These are phyloP conservation scores for Steinernema carpocapsae DNA, from an alignment of 2,888 invertebrate species.

Conservation along the genomic window DNA sequence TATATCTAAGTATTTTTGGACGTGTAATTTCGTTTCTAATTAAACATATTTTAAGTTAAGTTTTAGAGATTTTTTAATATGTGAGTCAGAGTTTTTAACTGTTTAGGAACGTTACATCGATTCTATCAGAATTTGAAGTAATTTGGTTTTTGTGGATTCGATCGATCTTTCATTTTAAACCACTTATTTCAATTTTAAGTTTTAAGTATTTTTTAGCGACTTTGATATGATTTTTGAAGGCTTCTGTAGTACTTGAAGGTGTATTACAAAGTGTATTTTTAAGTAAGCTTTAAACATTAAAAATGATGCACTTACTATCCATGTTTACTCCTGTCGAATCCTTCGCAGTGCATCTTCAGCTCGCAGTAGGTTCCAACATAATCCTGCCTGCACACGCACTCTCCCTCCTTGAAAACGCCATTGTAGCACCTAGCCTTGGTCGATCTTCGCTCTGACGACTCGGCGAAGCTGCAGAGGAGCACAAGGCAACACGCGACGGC, in stretches of 20 bases:
- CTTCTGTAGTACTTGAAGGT: too few relatives aligned
- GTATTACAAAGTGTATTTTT: neutral
- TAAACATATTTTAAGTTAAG: too few relatives aligned
- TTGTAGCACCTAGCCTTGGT: neutral
- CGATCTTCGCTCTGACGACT: neutral
- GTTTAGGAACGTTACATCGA: too few relatives aligned
- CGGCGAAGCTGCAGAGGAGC: neutral
- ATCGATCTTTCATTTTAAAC: neutral
- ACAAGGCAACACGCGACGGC: neutral
- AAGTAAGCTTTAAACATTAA: neutral
- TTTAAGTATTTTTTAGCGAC: neutral
- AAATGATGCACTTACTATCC: conserved; percentile 19
- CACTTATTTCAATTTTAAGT: neutral
- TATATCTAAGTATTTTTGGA: too few relatives aligned
- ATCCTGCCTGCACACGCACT: neutral
- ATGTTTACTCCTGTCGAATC: neutral
- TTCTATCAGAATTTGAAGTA: too few relatives aligned
- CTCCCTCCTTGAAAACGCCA: neutral
- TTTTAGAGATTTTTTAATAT: too few relatives aligned
- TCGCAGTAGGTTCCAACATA: conserved; percentile 11
- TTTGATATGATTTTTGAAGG: too few relatives aligned
- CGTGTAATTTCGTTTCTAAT: too few relatives aligned
- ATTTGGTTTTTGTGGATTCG: neutral
- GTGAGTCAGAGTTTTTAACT: too few relatives aligned
- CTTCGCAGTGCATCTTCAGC: conserved; percentile 24